Percentiles rank a stretch among this genome's conserved stretches.
phyloP scores from a whole-genome alignment of 2,113 vertebrate species.

The Malurus elegans region DNA sequence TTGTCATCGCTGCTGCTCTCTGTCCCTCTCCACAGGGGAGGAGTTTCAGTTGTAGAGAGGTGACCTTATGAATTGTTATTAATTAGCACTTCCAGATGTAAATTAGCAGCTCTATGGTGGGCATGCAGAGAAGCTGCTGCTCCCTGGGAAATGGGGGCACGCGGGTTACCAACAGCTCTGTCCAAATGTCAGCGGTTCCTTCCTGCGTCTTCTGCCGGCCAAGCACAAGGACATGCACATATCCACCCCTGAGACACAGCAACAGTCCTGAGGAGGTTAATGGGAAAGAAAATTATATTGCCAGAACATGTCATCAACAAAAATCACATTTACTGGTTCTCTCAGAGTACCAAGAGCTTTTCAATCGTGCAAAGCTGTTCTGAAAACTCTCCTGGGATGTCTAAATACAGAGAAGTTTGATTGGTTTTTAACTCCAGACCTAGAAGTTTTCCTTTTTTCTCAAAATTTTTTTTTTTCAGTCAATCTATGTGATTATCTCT shows the following conservation, averaged over 20 bases:
- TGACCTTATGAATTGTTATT: background rate
- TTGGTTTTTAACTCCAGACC: background rate
- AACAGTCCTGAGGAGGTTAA: background rate
- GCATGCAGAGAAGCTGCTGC: background rate
- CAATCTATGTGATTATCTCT: background rate
- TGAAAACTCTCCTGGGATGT: background rate
- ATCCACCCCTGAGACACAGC: background rate
- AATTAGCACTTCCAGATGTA: background rate
- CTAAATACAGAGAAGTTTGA: background rate
- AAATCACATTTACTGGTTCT: background rate
- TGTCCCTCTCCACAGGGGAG: background rate
- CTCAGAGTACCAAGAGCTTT: background rate
- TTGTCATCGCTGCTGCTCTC: background rate
- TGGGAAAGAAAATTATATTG: background rate
- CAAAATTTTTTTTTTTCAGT: background rate
- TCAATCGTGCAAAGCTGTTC: background rate
- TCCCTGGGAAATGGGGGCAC: background rate
- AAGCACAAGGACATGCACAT: background rate
- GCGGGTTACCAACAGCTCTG: background rate
- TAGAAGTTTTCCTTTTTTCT: background rate
- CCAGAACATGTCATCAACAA: background rate
- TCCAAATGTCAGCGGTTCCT: background rate
- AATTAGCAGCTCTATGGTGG: background rate
- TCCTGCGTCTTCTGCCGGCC: background rate
- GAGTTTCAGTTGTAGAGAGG: background rate